Base-by-base conservation (phyloP, 2,888 invertebrate genomes). In the Endomychus coccineus region DNA sequence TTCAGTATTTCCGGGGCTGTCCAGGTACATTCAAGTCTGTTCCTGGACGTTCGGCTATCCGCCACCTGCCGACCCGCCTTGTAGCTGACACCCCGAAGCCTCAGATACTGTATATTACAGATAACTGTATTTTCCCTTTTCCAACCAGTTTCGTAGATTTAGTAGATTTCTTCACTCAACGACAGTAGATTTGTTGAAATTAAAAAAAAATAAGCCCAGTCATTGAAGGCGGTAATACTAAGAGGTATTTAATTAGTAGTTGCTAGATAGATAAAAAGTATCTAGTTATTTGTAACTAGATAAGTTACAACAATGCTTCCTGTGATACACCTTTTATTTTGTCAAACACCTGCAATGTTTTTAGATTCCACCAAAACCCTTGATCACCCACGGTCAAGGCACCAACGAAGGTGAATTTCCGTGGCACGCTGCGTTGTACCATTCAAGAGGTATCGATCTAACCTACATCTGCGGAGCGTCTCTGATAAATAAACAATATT, bases 351-450 rank as follows among this genome's bases (percentile, higher is more conserved):
- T 16, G n/a, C 15, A 29, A n/a, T 13, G 7, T 5, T 29, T 30
- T 14, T n/a, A 37, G 36, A 31, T 31, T 9, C 42, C 46, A 49
- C 63, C 75, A 0, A 68, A 69, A 42, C 76, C 77, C 0, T 55
- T 80, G 36, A 75, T 80, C 30, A 73, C 77, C 3, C 69, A 74
- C 44, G 78, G 78, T 0, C 69, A 71, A 14, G 69, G 70, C 1
- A 76, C 78, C 0, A 55, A 69, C 21, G 74, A 74, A 38, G 78
- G 77, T 0, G 75, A 79, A 49, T 80, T 76, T 71, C 80, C 80
- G 0, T 80, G 80, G 80, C 79, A 79, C 57, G 75, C 74, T 7
- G 79, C 78, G 0, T 55, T 78, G 0, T 80, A 78, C 52, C 73
- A 74, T 48, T 70, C 74, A 0, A 52, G 49, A 47, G 59, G 58